Percentiles rank a stretch among this genome's conserved stretches.
phyloP scores from a whole-genome alignment of 2,888 invertebrate genomes.

The Philereme transversata region DNA sequence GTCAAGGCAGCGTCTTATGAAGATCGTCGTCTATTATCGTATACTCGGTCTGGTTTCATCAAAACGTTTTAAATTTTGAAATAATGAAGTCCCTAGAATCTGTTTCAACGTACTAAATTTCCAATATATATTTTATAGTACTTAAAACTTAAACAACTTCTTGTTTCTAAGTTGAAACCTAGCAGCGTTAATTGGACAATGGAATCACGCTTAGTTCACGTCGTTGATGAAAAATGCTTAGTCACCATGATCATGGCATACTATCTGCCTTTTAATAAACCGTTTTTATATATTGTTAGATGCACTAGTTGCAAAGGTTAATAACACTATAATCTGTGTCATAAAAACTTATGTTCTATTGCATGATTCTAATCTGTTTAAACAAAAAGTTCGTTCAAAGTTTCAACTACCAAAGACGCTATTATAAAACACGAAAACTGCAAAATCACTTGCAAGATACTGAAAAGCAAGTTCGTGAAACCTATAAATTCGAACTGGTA shows the following conservation, averaged over 20 bases:
- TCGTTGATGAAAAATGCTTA: conserved; percentile 27
- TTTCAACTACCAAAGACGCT: neutral
- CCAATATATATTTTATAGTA: too few relatives aligned
- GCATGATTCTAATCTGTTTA: neutral
- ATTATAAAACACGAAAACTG: neutral
- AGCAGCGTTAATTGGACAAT: conserved; percentile 4
- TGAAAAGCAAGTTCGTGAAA: conserved; percentile 8
- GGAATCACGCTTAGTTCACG: conserved; percentile 24
- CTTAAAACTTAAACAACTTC: too few relatives aligned
- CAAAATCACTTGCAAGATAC: conserved; percentile 6
- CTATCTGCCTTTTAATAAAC: conserved; percentile 25
- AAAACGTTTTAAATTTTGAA: too few relatives aligned
- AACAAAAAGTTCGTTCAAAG: neutral
- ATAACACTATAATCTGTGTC: conserved; percentile 21
- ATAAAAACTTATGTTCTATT: neutral
- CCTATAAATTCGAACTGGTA: conserved; percentile 19
- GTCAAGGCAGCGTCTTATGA: too few relatives aligned
- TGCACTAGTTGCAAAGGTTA: conserved; percentile 32
- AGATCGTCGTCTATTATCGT: too few relatives aligned
- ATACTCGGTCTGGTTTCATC: too few relatives aligned
- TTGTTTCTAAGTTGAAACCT: too few relatives aligned
- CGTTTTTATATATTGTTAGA: conserved; percentile 19
- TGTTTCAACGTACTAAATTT: too few relatives aligned
- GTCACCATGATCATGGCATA: conserved; percentile 35
- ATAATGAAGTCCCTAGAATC: too few relatives aligned